phyloP scores from a whole-genome alignment of 2,113 vertebrate species.

The Seriola aureovittata region DNA sequence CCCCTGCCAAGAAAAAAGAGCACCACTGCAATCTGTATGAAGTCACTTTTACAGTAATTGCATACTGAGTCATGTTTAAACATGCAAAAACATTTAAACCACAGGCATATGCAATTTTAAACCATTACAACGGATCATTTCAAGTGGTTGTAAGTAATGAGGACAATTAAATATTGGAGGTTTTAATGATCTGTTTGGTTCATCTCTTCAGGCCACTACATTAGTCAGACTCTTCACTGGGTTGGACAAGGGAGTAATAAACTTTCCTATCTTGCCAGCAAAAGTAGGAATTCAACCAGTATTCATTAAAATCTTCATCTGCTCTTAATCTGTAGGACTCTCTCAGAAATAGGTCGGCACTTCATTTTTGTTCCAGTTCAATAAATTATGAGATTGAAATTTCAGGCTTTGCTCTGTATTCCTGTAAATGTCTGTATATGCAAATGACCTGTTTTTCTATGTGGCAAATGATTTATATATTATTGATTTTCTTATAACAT shows the following conservation, averaged over 20 bases:
- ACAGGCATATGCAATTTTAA: not conserved
- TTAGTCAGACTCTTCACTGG: constrained; percentile 17
- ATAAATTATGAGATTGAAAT: constrained; percentile 44
- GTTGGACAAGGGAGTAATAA: constrained; percentile 5
- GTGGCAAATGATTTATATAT: constrained; percentile 40
- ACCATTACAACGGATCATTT: constrained; percentile 1
- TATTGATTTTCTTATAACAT: constrained; percentile 39
- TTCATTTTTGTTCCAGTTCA: constrained; percentile 26
- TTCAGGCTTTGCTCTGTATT: constrained; percentile 12
- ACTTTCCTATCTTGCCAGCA: not conserved
- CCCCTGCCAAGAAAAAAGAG: not conserved
- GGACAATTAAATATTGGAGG: constrained; percentile 12
- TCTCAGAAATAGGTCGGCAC: constrained; percentile 13
- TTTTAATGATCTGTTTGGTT: constrained; percentile 18
- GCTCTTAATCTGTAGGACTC: constrained; percentile 13
- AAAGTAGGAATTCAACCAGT: constrained; percentile 4
- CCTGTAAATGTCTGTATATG: constrained; percentile 15
- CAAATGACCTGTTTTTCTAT: constrained; percentile 21
- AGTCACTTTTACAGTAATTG: constrained; percentile 4
- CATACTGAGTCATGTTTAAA: not conserved
- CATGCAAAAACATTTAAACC: not conserved
- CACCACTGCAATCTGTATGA: not conserved
- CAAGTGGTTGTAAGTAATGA: constrained; percentile 20
- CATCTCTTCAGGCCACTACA: not conserved
- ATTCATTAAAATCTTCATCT: constrained; percentile 36